Base-by-base conservation (phyloP, 2,113 vertebrate genomes). In the Loxodonta africana region DNA sequence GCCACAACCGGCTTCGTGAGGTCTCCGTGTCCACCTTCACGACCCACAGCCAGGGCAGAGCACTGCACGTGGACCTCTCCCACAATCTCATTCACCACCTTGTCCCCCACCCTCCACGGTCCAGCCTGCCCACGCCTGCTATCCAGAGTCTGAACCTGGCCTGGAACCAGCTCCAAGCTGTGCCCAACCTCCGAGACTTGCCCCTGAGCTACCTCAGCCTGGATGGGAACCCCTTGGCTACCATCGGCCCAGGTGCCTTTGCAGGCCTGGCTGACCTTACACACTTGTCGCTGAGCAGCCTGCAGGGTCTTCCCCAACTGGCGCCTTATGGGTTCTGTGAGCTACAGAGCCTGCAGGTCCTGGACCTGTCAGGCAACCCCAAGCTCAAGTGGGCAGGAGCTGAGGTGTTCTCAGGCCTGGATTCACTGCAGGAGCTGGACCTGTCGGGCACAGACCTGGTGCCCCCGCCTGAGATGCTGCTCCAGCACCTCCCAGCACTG, bases 61-160 rank as follows among this genome's bases (percentile, higher is more conserved):
- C 99, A 0, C 98, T 99, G 88, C 99, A 97, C 0, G 98, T 99
- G 93, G 99, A 99, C 96, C 98, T 99, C 87, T 99, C 99, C 0
- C 98, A 99, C 91, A 99, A 99, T 89, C 97, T 97, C 78, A 98
- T 99, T 0, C 97, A 95, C 25, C 97, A 92, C 6, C 95, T 99
- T 28, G 97, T 94, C 0, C 97, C 98, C 48, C 95, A 97, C 18
- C 95, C 46, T 0, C 53, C 94, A 1, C 96, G 90, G 83, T 97
- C 95, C 23, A 10, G 83, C 92, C 77, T 33, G 37, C 91, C 91
- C 0, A 17, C 90, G 0, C 98, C 99, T 4, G 98, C 99, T 93
- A 99, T 99, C 62, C 99, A 99, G 96, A 99, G 99, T 95, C 98
- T 99, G 89, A 99, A 98, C 82, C 98, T 99, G 90, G 99, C 99